These are phyloP conservation scores for Phylloscopus trochilus DNA, from an alignment of 2,113 vertebrate species.

Conservation along the genomic window DNA sequence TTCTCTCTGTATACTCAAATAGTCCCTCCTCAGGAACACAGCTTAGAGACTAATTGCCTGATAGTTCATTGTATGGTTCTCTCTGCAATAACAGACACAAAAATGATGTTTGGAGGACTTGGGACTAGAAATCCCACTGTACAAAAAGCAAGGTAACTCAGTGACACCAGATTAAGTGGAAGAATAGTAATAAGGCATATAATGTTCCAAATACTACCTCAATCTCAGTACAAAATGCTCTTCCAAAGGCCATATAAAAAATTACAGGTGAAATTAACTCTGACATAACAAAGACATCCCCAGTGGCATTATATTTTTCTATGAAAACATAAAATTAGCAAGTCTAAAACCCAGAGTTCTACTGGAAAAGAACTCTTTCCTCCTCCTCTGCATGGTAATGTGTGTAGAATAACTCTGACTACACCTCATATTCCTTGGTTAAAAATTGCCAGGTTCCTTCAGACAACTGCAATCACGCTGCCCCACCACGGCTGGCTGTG, in stretches of 20 bases:
- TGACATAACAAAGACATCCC: neutral
- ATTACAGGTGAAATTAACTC: neutral
- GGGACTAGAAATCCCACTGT: neutral
- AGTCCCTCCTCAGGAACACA: neutral
- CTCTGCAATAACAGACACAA: neutral
- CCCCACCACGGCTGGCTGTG: neutral
- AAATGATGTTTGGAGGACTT: neutral
- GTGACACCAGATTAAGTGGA: neutral
- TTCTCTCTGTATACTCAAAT: neutral
- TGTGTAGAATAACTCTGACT: neutral
- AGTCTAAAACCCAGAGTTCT: neutral
- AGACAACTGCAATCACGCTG: accelerated
- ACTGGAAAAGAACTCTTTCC: neutral
- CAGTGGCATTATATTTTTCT: neutral
- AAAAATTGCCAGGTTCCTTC: neutral
- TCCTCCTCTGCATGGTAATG: neutral
- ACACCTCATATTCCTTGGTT: neutral
- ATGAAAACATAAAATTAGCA: neutral
- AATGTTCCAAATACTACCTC: neutral
- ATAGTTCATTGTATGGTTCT: neutral
- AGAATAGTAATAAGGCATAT: neutral
- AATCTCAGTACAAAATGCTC: neutral
- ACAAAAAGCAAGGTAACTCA: neutral
- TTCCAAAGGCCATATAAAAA: neutral
- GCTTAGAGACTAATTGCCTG: neutral